These are phyloP conservation scores for Sinohyriopsis cumingii DNA, from an alignment of 2,888 invertebrate species.

Conservation along the genomic window DNA sequence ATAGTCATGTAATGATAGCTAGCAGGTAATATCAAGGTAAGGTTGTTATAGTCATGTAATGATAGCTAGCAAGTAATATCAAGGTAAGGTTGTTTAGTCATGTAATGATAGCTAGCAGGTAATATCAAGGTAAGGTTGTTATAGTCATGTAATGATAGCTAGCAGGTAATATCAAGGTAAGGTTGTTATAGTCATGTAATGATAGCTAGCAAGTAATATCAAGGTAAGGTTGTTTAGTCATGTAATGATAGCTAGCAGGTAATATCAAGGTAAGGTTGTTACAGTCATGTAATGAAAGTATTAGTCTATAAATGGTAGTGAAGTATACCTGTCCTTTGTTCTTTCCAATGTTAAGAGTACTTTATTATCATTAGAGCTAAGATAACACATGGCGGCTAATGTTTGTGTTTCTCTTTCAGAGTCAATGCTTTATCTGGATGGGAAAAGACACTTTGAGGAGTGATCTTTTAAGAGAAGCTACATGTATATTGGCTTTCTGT, in stretches of 20 bases:
- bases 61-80: no score
- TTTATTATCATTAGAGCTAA: no score
- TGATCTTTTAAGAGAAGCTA: conserved; percentile 14
- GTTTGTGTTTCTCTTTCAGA: conserved; percentile 65
- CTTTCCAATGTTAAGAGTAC: no score
- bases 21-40: no score
- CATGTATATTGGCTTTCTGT: no score
- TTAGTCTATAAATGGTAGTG: background rate
- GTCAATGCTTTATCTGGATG: conserved; percentile 78
- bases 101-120: background rate
- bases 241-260: background rate
- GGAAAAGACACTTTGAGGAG: conserved; percentile 75
- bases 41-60: background rate
- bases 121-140: no score
- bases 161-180: no score
- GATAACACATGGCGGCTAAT: no score
- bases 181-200: background rate
- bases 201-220: no score
- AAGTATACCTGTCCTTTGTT: conserved; percentile 3
- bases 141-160: background rate
- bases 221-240: no score
- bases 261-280: no score
- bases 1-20: background rate
- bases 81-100: no score
- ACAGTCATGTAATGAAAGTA: background rate